Evolutionary conservation across 2,113 vertebrate species (phyloP), one percentile per base, ranked within the genome.

Genomic region (Daphoenositta chrysoptera): DNA sequence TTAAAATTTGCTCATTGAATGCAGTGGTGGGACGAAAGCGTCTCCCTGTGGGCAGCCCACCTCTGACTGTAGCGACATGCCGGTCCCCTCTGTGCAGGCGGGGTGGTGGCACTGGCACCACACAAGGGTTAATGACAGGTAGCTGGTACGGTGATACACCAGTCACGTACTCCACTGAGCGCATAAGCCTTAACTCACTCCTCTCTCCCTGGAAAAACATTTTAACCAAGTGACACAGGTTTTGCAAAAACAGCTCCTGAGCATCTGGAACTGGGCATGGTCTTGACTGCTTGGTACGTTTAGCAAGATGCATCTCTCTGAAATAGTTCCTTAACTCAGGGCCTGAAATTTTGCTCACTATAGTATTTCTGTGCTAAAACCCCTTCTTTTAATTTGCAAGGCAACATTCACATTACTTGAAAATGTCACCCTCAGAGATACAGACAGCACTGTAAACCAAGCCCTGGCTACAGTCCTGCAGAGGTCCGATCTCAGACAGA

Each of bases 71-170:
- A 31, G 39, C 8, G 8, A 14, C 17, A 1, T 61, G 91, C 70
- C 94, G 97, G 20, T 97, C 97, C 79, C 82, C 97, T 42, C 77
- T 97, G 35, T 97, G 98, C 28, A 1, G 26, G 5, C 89, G 95
- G 23, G 97, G 90, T 1, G 98, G 99, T 9, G 98, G 99, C 69
- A 97, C 95, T 0, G 99, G 99, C 28, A 96, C 97, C 80, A 97
- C 61, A 2, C 96, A 97, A 82, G 94, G 98, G 82, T 97, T 98
- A 87, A 98, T 96, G 71, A 98, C 96, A 1, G 99, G 99, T 66
- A 99, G 98, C 24, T 97, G 98, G 79, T 98, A 98, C 0, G 98
- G 98, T 4, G 99, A 98, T 45, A 97, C 45, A 15, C 92, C 97
- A 7, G 57, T 66, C 44, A 96, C 81, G 64, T 94, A 84, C 27